These are phyloP conservation scores for Peromyscus eremicus DNA, from an alignment of 2,797 vertebrate species.

Conservation along the genomic window DNA sequence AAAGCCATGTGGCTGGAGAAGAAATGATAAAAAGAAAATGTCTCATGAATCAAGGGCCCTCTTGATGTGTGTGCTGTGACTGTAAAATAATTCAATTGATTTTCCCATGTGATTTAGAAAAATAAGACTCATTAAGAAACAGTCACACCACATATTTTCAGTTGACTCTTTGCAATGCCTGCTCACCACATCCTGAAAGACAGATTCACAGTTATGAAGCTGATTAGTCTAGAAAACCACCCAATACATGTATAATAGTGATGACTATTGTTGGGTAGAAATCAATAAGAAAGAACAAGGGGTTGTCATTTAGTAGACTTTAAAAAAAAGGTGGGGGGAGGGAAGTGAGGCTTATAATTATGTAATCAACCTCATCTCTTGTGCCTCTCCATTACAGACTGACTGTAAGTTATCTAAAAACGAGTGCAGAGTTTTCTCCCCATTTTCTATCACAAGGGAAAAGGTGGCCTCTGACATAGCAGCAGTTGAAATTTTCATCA, in stretches of 20 bases:
- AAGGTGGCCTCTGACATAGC: neutral
- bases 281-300: neutral
- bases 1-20: neutral
- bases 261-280: neutral
- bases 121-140: slow-evolving; percentile 59
- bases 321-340: too few species aligned
- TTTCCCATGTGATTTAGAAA: slow-evolving; percentile 60
- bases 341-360: neutral
- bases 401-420: slow-evolving; percentile 27
- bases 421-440: neutral
- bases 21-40: slow-evolving; percentile 3
- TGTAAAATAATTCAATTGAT: slow-evolving; percentile 39
- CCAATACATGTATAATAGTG: neutral
- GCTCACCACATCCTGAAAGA: slow-evolving; percentile 29
- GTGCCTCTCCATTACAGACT: neutral
- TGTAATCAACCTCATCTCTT: neutral
- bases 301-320: neutral
- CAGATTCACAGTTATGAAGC: slow-evolving; percentile 1
- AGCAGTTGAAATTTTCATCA: slow-evolving; percentile 38
- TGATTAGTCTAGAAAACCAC: slow-evolving; percentile 32
- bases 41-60: slow-evolving; percentile 3
- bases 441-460: neutral
- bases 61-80: slow-evolving; percentile 19
- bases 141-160: slow-evolving; percentile 41
- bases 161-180: neutral